Evolutionary conservation across 2,797 vertebrate genomes (phyloP), one percentile per base, ranked within the genome.

Genomic region (Neosilurus mollespiculum): DNA sequence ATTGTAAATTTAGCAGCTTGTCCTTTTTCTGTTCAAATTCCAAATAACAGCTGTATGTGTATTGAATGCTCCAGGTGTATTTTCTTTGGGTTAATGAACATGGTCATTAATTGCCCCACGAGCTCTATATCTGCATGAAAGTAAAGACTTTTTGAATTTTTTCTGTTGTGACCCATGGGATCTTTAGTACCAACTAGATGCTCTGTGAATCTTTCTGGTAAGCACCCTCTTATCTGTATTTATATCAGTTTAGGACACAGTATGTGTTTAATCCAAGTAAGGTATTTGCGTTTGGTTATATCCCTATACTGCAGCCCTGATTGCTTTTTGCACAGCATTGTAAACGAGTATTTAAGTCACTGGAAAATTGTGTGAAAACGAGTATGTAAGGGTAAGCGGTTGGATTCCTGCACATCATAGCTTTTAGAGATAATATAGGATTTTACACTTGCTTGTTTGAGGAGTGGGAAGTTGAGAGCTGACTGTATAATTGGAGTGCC

Each of bases 401-500:
- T 3, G 64, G 76, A 9, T 78, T 26, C 61, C 76, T 78, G 76
- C 43, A 78, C 61, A 26, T n/a, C 14, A 4, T 61, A 49, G 75
- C 20, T 0, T 62, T 62, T 49, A 9, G 75, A 61, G 34, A 49
- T 62, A 62, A 78, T 78, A 24, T 59, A 15, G 22, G 34, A 76
- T 76, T 59, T 76, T 76, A 22, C 20, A 77, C 56, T 61, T 6
- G 22, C 61, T 77, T 77, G 30, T 77, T 58, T n/a, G 34, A 43
- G 22, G 58, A 78, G n/a, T 78, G 76, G 61, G 59, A 65, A 43
- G 34, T 34, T 43, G 75, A 15, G 56, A 77, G 56, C 56, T 43
- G 75, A 61, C 4, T 77, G 20, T 77, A n/a, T 78, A 78, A 65
- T 65, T 65, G 43, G 9, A 79, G 62, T 79, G 61, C 56, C n/a